These are phyloP conservation scores for Leptatherina wallacei DNA, from an alignment of 2,797 vertebrate genomes.

Conservation along the genomic window DNA sequence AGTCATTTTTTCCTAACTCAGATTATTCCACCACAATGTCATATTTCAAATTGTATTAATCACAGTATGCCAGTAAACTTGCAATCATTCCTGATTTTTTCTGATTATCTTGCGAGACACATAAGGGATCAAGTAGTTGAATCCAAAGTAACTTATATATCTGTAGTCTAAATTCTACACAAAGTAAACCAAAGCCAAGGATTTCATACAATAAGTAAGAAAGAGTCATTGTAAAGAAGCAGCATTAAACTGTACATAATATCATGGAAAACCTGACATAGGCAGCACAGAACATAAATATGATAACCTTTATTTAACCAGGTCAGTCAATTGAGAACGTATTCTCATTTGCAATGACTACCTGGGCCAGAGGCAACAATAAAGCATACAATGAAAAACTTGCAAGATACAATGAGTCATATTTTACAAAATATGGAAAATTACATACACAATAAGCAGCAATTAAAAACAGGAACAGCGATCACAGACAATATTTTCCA, in stretches of 20 bases:
- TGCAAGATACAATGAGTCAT: too few species aligned
- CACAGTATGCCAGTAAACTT: background rate
- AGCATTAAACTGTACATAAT: background rate
- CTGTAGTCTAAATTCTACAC: background rate
- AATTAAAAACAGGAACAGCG: too few species aligned
- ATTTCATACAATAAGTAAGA: background rate
- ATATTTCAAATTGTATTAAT: background rate
- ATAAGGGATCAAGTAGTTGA: background rate
- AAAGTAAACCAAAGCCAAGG: slow-evolving; percentile 11
- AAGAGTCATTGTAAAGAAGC: background rate
- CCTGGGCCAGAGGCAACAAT: too few species aligned
- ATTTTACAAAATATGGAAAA: too few species aligned
- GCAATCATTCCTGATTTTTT: background rate
- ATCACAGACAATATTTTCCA: too few species aligned
- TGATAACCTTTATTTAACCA: too few species aligned
- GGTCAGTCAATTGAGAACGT: too few species aligned
- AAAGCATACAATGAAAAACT: too few species aligned
- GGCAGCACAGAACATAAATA: too few species aligned
- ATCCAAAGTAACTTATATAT: background rate
- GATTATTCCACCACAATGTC: background rate
- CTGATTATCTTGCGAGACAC: background rate
- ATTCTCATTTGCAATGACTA: too few species aligned
- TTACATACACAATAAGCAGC: too few species aligned
- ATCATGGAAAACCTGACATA: background rate
- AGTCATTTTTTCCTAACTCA: background rate